Evolutionary conservation across 2,888 invertebrate genomes (phyloP), one percentile per base, ranked within the genome.

Genomic region (Ormyrus pomaceus): DNA sequence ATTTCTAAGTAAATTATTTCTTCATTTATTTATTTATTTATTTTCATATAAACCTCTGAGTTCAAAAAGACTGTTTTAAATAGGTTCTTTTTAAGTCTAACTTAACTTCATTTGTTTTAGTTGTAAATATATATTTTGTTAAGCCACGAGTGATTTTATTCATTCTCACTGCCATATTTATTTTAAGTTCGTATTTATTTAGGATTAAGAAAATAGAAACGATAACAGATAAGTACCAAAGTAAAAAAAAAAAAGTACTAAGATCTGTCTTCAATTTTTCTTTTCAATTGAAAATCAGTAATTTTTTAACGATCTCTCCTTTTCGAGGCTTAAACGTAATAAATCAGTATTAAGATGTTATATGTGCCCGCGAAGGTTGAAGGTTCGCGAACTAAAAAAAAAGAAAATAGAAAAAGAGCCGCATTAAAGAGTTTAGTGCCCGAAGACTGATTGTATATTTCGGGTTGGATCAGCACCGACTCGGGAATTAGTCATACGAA

Each of bases 401-500:
- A 75, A 34, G 19, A 75, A 53, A 48, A 53, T 69, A 72, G 5
- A 65, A 71, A 62, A 73, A 8, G 19, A 73, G 58, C 19, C 19
- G 19, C 19, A 77, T 64, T 59, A 70, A 82, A 83, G 76, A 77
- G 87, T 84, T 82, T 86, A 84, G 86, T 85, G 86, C 87, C 19
- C 86, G 87, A 90, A 90, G 88, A 90, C 89, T 90, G 89, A 89
- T 86, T 85, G 84, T 86, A 84, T 84, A 79, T 82, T 79, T 82
- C 82, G 79, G 77, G 77, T 77, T 77, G 66, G 62, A 75, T 73
- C 51, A 61, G 64, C 72, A 71, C 68, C 81, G 87, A 85, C 88
- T 87, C 89, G 86, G 86, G 87, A 87, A 53, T 78, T 89, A 90
- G 90, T 90, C 89, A 89, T 88, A 80, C 80, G 83, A 87, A 89